Evolutionary conservation across 2,113 vertebrate species (phyloP).

Genomic region (Dissostichus mawsoni): DNA sequence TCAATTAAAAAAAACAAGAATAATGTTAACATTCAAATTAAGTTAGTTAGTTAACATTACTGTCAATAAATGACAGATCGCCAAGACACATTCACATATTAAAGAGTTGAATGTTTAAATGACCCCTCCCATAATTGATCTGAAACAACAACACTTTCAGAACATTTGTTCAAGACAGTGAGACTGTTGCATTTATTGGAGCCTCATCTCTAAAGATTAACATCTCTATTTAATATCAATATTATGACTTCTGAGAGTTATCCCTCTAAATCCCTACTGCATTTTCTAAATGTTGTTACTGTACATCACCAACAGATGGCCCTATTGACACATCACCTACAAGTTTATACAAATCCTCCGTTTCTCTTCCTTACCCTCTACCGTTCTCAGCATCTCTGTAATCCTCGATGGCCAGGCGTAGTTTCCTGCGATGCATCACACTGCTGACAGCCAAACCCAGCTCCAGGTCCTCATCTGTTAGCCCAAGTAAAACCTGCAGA

Average conservation of each 20-base stretch:
- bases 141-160: neutral
- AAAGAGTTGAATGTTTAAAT: neutral
- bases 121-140: neutral
- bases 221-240: too few relatives aligned
- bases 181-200: neutral
- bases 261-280: too few relatives aligned
- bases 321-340: neutral
- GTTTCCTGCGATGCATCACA: constrained; percentile 89
- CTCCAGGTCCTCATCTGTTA: constrained; percentile 90
- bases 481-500: constrained; percentile 87
- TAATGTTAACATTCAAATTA: too few relatives aligned
- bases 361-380: constrained; percentile 82
- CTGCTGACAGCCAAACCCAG: constrained; percentile 87
- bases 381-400: constrained; percentile 89
- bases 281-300: constrained; percentile 4
- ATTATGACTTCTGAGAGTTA: neutral
- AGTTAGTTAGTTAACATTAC: too few relatives aligned
- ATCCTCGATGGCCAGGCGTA: constrained; percentile 90
- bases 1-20: too few relatives aligned
- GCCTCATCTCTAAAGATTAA: neutral
- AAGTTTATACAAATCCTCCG: neutral
- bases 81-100: too few relatives aligned
- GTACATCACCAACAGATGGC: constrained; percentile 62
- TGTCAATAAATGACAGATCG: too few relatives aligned
- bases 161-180: neutral